Base-by-base conservation (phyloP, 2,797 vertebrate species). In the Sphenodon punctatus region DNA sequence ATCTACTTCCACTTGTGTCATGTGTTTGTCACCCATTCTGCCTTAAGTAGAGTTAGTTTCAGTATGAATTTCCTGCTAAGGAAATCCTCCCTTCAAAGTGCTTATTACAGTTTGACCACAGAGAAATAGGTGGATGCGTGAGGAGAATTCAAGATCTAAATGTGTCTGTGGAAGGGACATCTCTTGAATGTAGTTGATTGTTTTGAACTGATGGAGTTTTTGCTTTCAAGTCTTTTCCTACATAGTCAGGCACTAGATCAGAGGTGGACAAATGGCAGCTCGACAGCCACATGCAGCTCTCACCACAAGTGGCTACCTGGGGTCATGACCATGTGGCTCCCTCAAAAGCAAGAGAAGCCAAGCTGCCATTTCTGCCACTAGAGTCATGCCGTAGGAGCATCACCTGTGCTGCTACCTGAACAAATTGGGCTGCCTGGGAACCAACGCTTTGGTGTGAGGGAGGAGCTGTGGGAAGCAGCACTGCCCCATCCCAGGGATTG, bases 91-190 rank as follows among this genome's bases (percentile, higher is more conserved):
- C 64, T 0, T 0, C 34, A 43, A 56, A 82, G 19, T 8, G 48
- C 27, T 41, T 80, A 6, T 60, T 80, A 45, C 67, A 69, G 17
- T 5, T 17, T 66, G 41, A n/a, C 46, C 30, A 67, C 3, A 27
- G n/a, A 2, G 73, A 59, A 55, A 36, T 51, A 43, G 0, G 0
- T 60, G 0, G 0, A 1, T 71, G 56, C 23, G 63, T 66, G 66
- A 38, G 63, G 58, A 51, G 77, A 68, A n/a, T 6, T 49, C 56
- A 5, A 39, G 48, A 14, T 49, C 77, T 36, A 68, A 83, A 64
- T 83, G 16, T 32, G 75, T 8, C 38, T 76, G 38, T 20, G 39
- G 64, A 82, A 74, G 42, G 27, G 45, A n/a, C 43, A 60, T 20
- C 46, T 59, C 42, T 89, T 4, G 10, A 30, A 11, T 67, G 75